Evolutionary conservation across 2,113 vertebrate species (phyloP).

Genomic region (Clupea harengus): DNA sequence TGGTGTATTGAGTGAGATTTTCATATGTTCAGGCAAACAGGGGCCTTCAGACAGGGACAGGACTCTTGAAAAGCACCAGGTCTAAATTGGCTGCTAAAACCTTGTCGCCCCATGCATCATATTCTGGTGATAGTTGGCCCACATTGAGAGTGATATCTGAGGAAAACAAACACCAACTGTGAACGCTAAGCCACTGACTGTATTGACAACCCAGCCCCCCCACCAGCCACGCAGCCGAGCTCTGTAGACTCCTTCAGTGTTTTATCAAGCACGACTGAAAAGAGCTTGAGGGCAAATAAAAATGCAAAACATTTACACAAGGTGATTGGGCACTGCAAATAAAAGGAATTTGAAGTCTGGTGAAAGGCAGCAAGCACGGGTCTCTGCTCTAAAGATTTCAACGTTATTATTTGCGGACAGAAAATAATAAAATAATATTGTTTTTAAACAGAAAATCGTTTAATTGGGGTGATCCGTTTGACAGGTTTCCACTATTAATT

Average conservation of each 20-base stretch:
- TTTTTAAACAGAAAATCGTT: background rate
- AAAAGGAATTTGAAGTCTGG: background rate
- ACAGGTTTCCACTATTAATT: background rate
- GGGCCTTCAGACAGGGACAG: background rate
- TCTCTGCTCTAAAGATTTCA: background rate
- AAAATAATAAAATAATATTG: no score
- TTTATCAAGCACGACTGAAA: conserved; percentile 1
- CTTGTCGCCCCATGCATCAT: background rate
- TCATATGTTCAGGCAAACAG: background rate
- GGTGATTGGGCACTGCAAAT: background rate
- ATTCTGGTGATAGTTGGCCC: background rate
- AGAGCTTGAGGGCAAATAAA: background rate
- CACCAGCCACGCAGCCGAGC: background rate
- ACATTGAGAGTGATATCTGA: background rate
- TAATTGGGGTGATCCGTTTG: background rate
- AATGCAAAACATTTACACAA: background rate
- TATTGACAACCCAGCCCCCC: background rate
- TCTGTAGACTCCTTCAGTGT: background rate
- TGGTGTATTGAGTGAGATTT: background rate
- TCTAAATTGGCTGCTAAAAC: background rate
- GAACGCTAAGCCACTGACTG: background rate
- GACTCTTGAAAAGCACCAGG: background rate
- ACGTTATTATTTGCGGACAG: background rate
- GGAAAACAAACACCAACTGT: background rate
- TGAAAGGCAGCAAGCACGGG: background rate